Evolutionary conservation across 2,888 invertebrate species (phyloP).

Genomic region (Drosophila algonquin): DNA sequence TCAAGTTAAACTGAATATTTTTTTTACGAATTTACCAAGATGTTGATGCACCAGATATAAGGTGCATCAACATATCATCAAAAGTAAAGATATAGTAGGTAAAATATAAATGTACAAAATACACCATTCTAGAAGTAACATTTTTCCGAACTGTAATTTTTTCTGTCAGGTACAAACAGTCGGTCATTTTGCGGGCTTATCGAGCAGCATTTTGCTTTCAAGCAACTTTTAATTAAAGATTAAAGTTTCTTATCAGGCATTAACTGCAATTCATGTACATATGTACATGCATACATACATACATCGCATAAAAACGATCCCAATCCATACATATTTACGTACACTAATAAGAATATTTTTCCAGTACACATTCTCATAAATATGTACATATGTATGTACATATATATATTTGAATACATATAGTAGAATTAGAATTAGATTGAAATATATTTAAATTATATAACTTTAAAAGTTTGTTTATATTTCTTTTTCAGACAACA

Average conservation of each 20-base stretch:
- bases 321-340: background rate
- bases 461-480: background rate
- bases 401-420: background rate
- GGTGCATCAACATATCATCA: background rate
- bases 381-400: background rate
- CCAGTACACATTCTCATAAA: background rate
- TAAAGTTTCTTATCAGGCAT: slow-evolving; percentile 73
- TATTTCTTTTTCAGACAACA: background rate
- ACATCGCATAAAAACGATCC: slow-evolving; percentile 3
- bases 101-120: background rate
- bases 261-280: slow-evolving; percentile 63
- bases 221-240: slow-evolving; percentile 68
- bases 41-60: background rate
- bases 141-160: slow-evolving; percentile 75
- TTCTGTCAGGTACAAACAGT: slow-evolving; percentile 64
- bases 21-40: background rate
- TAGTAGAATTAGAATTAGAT: background rate
- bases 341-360: background rate
- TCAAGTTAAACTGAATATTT: background rate
- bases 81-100: background rate
- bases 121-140: slow-evolving; percentile 26
- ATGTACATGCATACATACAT: slow-evolving; percentile 18
- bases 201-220: slow-evolving; percentile 68
- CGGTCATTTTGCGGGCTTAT: slow-evolving; percentile 64
- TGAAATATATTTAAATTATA: background rate